Percentiles rank a stretch among this genome's conserved stretches.
These are phyloP conservation scores for Eristalinus aeneus DNA, from an alignment of 2,888 invertebrate genomes.

Conservation along the genomic window DNA sequence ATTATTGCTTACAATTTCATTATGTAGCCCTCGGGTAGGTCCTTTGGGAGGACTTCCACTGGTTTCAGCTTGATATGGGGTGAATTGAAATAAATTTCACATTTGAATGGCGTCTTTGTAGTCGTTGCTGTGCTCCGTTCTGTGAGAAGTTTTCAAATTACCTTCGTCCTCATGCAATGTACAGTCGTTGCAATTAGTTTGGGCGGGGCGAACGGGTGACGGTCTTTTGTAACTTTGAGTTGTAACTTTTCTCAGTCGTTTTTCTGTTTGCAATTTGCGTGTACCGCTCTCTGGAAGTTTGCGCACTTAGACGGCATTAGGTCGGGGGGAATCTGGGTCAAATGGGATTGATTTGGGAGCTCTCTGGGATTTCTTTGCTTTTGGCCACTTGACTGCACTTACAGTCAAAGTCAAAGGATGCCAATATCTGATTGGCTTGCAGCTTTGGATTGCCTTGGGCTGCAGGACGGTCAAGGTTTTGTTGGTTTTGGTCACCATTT, in stretches of 20 bases:
- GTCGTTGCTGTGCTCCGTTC: background rate
- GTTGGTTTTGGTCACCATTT: too few relatives aligned
- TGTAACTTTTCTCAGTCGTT: background rate
- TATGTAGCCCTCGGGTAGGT: slow-evolving; percentile 49
- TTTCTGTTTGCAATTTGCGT: background rate
- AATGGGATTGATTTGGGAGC: background rate
- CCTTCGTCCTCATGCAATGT: background rate
- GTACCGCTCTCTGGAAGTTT: background rate
- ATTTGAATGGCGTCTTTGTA: slow-evolving; percentile 2
- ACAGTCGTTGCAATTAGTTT: background rate
- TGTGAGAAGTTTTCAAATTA: background rate
- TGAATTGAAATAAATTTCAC: slow-evolving; percentile 31
- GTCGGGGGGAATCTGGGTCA: background rate
- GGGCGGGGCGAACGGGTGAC: background rate
- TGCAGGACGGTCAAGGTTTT: too few relatives aligned
- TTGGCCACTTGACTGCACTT: too few relatives aligned
- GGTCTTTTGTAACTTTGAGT: background rate
- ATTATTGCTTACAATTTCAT: slow-evolving; percentile 68
- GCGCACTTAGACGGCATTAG: background rate
- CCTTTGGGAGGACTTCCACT: slow-evolving; percentile 35
- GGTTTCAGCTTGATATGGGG: slow-evolving; percentile 10
- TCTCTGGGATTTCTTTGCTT: background rate
- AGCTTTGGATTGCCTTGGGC: too few relatives aligned
- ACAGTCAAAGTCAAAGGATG: too few relatives aligned
- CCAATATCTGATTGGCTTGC: too few relatives aligned